Evolutionary conservation across 1,140 invertebrate genomes (phyloP), one percentile per base, ranked within the genome.

Genomic region (Druon quercuslanigerum): DNA sequence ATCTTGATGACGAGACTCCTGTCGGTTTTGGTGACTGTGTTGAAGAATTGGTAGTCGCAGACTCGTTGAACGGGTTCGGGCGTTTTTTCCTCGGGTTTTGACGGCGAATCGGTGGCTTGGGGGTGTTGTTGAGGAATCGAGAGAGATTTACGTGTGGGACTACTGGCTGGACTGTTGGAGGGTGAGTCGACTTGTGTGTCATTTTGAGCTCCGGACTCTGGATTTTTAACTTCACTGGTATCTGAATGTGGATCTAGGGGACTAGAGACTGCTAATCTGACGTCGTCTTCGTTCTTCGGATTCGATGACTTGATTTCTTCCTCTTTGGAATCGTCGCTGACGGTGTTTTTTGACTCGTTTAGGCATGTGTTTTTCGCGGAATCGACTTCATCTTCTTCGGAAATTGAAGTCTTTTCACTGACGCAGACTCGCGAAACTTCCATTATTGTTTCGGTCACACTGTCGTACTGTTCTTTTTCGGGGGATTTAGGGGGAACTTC

Each of bases 1-100:
- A 92, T 91, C 81, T 91, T 92, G 46, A 91, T 91, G 8, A 91
- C 85, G 73, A 92, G 83, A 79, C 90, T 92, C 25, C 90, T 84
- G 16, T 91, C 88, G 8, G 88, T 84, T 6, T 83, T 74, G 52
- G 88, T 85, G 11, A 87, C 85, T 5, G 86, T 76, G 17, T 87
- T 90, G 13, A 87, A 86, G 0, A 86, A 85, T 78, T 7, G 83
- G 83, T 14, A 79, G 20, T 70, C 83, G 82, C 79, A 33, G 85
- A 85, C 84, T 88, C 84, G 72, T 76, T 71, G 75, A 60, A 46
- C 14, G 57, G 40, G 11, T 19, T 70, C 50, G 4, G 66, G 17
- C 7, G 56, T 51, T 66, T 70, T 25, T 70, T 71, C 74, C 20
- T 50, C 74, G 72, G 20, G 11, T 60, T 60, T 66, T 40, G 8